Base-by-base conservation (phyloP, 1,140 invertebrate genomes). In the Drosophila kepulauana region DNA sequence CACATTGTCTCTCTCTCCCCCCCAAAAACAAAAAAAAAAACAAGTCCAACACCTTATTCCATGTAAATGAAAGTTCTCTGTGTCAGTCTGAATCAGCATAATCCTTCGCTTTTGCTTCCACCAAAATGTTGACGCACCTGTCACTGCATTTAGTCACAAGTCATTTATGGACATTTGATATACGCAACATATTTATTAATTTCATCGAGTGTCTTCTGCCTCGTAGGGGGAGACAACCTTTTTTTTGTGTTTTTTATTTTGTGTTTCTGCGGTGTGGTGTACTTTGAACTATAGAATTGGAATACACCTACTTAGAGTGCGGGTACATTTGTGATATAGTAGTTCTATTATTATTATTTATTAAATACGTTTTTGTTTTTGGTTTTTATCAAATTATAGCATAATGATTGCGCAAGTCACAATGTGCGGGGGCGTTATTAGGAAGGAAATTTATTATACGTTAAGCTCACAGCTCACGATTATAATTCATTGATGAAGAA, bases 91-190 rank as follows among this genome's bases (percentile, higher is more conserved):
- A 43, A 10, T 61, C n/a, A 33, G 8, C 35, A 16, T 20, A 41
- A 16, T 43, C 25, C 46, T 13, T 45, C 7, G 25, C 20, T 33
- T 33, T 33, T 7, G 20, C 10, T n/a, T 1, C 20, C 10, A 10
- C 2, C 13, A 13, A 6, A 4, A n/a, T 62, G 28, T 20, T 49
- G 45, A 49, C 28, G 20, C 45, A 49, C 30, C 15, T 54, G n/a
- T 35, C 7, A 2, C 7, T 43, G 38, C 10, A 41, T 16, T 49
- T 25, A 33, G 15, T 28, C 38, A 25, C 48, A 38, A 35, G 33
- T 41, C n/a, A 38, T 15, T 38, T 41, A 28, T 35, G 56, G 20
- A 46, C 13, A 41, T 46, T 59, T 15, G 57, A 62, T 69, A 69
- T 45, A 30, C 20, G 6, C 16, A 45, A 28, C 25, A 1, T 38